Evolutionary conservation across 2,113 vertebrate genomes (phyloP).

Genomic region (Leptobrachium ailaonicum): DNA sequence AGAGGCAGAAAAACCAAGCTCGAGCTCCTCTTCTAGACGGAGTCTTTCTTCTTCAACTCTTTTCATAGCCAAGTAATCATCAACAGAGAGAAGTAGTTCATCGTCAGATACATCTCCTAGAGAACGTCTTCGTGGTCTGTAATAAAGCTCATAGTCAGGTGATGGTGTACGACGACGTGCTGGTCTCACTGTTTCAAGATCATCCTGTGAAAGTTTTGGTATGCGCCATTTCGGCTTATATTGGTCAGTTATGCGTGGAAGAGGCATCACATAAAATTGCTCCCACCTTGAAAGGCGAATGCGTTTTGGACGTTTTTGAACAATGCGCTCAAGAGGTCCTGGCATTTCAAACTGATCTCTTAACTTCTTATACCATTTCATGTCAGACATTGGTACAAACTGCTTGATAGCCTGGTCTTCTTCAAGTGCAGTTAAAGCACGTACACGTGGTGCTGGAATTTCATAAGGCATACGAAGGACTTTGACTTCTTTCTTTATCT

Average conservation of each 20-base stretch:
- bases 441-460: conserved; percentile 80
- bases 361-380: conserved; percentile 98
- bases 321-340: conserved; percentile 86
- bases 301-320: conserved; percentile 89
- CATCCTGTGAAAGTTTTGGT: conserved; percentile 85
- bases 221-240: conserved; percentile 92
- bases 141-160: conserved; percentile 84
- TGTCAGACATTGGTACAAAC: conserved; percentile 91
- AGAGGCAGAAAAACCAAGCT: conserved; percentile 89
- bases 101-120: conserved; percentile 93
- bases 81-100: conserved; percentile 88
- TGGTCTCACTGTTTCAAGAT: conserved; percentile 93
- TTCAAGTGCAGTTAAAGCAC: conserved; percentile 71
- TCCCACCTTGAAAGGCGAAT: conserved; percentile 97
- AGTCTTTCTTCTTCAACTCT: conserved; percentile 91
- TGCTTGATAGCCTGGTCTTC: conserved; percentile 91
- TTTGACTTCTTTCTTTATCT: conserved; percentile 81
- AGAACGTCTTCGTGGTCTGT: conserved; percentile 84
- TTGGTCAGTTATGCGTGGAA: conserved; percentile 92
- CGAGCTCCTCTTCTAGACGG: conserved; percentile 89
- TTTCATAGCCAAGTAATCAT: conserved; percentile 94
- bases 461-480: conserved; percentile 91
- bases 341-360: conserved; percentile 96
- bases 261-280: conserved; percentile 92
- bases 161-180: conserved; percentile 83